Evolutionary conservation across 1,140 invertebrate species (phyloP).

Genomic region (Hesperophylax magnus): DNA sequence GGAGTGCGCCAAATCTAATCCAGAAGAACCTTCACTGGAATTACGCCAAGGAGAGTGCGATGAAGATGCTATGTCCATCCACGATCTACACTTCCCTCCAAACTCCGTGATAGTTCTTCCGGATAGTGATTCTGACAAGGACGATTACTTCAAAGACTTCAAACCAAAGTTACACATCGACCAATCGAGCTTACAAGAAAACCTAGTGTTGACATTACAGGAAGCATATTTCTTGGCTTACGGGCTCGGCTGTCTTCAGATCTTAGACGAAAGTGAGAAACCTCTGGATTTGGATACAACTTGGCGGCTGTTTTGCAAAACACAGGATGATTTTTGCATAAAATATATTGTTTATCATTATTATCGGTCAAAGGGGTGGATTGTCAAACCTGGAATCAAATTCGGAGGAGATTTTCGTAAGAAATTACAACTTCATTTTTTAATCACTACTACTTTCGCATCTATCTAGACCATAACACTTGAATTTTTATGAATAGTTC

Average conservation of each 20-base stretch:
- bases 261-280: slow-evolving; percentile 72
- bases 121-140: slow-evolving; percentile 77
- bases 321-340: slow-evolving; percentile 77
- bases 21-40: slow-evolving; percentile 7
- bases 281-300: slow-evolving; percentile 72
- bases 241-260: slow-evolving; percentile 80
- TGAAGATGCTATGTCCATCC: slow-evolving; percentile 60
- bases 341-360: slow-evolving; percentile 89
- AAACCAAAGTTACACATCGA: slow-evolving; percentile 73
- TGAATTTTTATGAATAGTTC: slow-evolving; percentile 4
- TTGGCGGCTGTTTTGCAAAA: slow-evolving; percentile 77
- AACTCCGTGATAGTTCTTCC: slow-evolving; percentile 73
- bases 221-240: slow-evolving; percentile 87
- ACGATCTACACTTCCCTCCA: slow-evolving; percentile 46
- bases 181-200: slow-evolving; percentile 74
- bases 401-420: slow-evolving; percentile 92
- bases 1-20: slow-evolving; percentile 12
- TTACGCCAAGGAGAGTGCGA: slow-evolving; percentile 1
- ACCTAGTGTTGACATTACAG: slow-evolving; percentile 77
- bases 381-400: slow-evolving; percentile 90
- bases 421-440: slow-evolving; percentile 59
- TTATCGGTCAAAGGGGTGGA: slow-evolving; percentile 90
- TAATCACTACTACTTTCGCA: too few relatives aligned
- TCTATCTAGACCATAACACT: not conserved
- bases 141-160: slow-evolving; percentile 76